Conservation (phyloP, 2,113 vertebrate species). For the Xyrauchen texanus region DNA sequence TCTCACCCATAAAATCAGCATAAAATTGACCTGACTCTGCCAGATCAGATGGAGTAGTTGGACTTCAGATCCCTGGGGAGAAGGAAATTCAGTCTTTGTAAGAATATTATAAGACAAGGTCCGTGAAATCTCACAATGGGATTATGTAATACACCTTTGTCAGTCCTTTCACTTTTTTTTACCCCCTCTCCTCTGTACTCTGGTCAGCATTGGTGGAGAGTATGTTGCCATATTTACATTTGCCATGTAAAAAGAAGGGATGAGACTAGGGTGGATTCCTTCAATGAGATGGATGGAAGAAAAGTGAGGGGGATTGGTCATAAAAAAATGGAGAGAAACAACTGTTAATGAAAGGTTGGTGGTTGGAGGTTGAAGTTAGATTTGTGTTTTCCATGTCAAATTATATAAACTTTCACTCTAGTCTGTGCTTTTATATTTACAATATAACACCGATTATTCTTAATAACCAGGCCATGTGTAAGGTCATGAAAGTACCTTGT, state of each 20-base stretch:
- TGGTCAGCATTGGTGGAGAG: conserved; percentile 3
- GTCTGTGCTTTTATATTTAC: background rate
- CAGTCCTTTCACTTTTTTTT: conserved; percentile 25
- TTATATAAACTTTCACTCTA: background rate
- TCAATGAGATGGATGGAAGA: background rate
- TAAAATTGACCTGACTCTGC: conserved; percentile 78
- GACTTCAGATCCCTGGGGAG: conserved; percentile 49
- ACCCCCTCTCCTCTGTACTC: background rate
- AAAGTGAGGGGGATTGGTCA: background rate
- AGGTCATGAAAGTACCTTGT: no score
- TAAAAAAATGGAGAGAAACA: conserved; percentile 7
- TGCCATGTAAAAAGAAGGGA: no score
- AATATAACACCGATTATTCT: no score
- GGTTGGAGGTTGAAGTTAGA: background rate
- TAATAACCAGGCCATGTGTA: no score
- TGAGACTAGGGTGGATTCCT: background rate
- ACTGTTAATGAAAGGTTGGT: background rate
- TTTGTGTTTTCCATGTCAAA: no score
- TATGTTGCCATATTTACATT: background rate
- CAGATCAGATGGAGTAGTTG: conserved; percentile 64
- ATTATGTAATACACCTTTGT: conserved; percentile 74
- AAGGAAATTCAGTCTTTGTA: conserved; percentile 67
- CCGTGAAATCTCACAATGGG: conserved; percentile 73
- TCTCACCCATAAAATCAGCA: conserved; percentile 83
- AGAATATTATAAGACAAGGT: conserved; percentile 70